These are phyloP conservation scores for Pimpla rufipes DNA, from an alignment of 2,888 invertebrate genomes.

Conservation along the genomic window DNA sequence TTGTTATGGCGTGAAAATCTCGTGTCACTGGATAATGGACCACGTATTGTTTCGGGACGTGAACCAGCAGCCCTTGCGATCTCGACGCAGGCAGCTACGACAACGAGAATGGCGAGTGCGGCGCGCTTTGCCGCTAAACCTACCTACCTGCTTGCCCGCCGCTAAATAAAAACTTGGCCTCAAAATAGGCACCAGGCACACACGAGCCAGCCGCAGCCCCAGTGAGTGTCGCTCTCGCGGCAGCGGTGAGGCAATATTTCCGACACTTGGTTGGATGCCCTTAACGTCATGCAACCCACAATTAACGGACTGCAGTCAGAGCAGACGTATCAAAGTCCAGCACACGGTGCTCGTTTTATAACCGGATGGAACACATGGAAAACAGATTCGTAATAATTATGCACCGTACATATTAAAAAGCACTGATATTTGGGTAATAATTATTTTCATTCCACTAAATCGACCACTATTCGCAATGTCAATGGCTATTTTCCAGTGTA, in stretches of 20 bases:
- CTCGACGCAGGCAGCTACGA: neutral
- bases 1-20: too few species aligned
- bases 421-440: too few species aligned
- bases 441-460: too few species aligned
- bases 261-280: neutral
- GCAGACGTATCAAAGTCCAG: too few species aligned
- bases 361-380: too few species aligned
- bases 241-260: slow-evolving; percentile 17
- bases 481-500: too few species aligned
- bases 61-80: slow-evolving; percentile 41
- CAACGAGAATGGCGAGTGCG: neutral
- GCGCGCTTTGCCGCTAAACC: slow-evolving; percentile 29
- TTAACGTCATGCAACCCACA: neutral
- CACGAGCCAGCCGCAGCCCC: slow-evolving; percentile 39
- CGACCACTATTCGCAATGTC: too few species aligned
- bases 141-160: slow-evolving; percentile 35
- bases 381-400: too few species aligned
- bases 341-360: too few species aligned
- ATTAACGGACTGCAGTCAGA: too few species aligned
- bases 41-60: slow-evolving; percentile 52
- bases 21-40: too few species aligned
- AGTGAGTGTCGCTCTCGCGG: slow-evolving; percentile 50
- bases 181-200: slow-evolving; percentile 76
- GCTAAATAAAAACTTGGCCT: slow-evolving; percentile 68
- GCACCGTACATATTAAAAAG: too few species aligned